Conservation (phyloP, 2,113 vertebrate genomes). For the Urocolius indicus region DNA sequence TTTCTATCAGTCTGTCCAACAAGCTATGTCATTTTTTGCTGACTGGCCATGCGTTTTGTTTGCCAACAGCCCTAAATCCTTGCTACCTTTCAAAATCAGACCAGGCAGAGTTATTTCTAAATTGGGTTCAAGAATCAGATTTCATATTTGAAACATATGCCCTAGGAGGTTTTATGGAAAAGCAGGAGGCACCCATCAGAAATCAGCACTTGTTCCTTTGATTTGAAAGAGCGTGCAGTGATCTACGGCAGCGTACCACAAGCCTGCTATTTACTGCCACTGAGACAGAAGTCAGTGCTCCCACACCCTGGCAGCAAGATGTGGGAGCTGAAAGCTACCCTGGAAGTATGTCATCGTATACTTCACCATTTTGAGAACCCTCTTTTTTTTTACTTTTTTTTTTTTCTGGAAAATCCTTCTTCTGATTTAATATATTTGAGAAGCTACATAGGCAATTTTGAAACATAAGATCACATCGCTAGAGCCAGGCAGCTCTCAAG, state of each 20-base stretch:
- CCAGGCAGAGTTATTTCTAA: background rate
- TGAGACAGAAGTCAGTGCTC: conserved; percentile 35
- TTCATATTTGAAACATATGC: background rate
- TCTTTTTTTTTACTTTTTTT: background rate
- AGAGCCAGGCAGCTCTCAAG: conserved; percentile 1
- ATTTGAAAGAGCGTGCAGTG: background rate
- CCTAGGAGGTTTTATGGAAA: background rate
- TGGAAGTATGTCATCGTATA: conserved; percentile 43
- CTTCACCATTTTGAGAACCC: background rate
- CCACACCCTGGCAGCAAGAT: conserved; percentile 33
- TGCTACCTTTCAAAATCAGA: background rate
- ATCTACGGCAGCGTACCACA: background rate
- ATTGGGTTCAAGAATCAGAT: background rate
- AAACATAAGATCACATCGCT: background rate
- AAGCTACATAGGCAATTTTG: background rate
- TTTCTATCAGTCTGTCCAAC: background rate
- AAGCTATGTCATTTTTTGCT: background rate
- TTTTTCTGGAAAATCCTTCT: background rate
- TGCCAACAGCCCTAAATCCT: background rate
- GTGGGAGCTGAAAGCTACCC: conserved; percentile 48
- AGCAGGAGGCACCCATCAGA: background rate
- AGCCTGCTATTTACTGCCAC: conserved; percentile 52
- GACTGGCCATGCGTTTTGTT: background rate
- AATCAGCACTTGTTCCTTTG: conserved; percentile 14
- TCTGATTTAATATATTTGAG: conserved; percentile 13